These are phyloP conservation scores for Epistrophe eligans DNA, from an alignment of 2,888 invertebrate genomes.

Conservation along the genomic window DNA sequence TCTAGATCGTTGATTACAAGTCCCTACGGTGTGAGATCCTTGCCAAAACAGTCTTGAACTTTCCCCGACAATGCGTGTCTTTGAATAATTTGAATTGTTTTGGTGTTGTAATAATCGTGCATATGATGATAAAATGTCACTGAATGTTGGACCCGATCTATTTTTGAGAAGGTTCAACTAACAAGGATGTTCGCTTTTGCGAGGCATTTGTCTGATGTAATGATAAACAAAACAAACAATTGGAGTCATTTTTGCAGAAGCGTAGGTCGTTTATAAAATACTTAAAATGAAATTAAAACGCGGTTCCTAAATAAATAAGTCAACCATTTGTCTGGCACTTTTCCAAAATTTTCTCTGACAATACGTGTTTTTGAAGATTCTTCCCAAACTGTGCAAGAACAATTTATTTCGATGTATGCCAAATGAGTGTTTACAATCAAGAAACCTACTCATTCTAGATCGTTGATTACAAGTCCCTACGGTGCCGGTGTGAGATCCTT, in stretches of 20 bases:
- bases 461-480: conserved; percentile 39
- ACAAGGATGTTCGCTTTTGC: conserved; percentile 71
- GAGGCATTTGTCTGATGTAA: conserved; percentile 76
- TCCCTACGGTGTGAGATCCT: neutral
- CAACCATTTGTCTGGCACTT: neutral
- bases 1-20: conserved; percentile 60
- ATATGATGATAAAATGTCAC: conserved; percentile 75
- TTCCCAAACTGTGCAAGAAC: conserved; percentile 40
- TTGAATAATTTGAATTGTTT: neutral
- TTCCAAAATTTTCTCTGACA: conserved; percentile 41
- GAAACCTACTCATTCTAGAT: conserved; percentile 64
- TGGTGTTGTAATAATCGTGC: neutral
- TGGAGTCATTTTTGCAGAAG: neutral
- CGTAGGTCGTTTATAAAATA: no score
- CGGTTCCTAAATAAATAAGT: neutral
- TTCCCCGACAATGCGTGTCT: neutral
- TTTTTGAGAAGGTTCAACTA: conserved; percentile 66
- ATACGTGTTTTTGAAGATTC: neutral
- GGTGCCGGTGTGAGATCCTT: neutral
- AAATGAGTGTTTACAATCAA: conserved; percentile 61
- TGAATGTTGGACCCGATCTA: conserved; percentile 65
- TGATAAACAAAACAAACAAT: neutral
- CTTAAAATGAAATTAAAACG: no score
- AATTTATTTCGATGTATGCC: conserved; percentile 47
- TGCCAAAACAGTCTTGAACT: neutral